Percentiles rank a stretch among this genome's conserved stretches.
Evolutionary conservation across 2,888 invertebrate species (phyloP).

Genomic region (Lasioglossum calceatum): DNA sequence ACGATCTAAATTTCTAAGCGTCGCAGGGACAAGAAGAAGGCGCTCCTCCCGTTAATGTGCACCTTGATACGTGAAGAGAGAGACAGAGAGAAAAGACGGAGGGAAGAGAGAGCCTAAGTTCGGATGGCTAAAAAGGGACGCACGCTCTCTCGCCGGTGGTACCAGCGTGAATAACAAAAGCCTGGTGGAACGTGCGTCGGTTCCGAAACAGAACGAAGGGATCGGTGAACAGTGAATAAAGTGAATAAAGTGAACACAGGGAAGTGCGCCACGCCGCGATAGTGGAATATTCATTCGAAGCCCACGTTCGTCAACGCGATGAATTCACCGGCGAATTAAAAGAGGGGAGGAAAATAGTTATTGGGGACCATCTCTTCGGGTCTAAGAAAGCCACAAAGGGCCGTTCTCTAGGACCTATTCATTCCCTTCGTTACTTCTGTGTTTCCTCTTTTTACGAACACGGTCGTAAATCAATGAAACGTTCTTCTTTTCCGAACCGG

Average conservation of each 20-base stretch:
- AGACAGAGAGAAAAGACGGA: not conserved
- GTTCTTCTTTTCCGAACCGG: not conserved
- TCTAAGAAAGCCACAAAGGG: not conserved
- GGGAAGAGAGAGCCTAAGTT: not conserved
- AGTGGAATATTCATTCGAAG: conserved; percentile 70
- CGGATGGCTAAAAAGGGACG: conserved; percentile 50
- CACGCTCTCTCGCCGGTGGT: conserved; percentile 16
- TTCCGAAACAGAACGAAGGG: conserved; percentile 49
- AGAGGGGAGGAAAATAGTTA: not conserved
- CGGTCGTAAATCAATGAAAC: conserved; percentile 5
- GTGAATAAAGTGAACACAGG: conserved; percentile 55
- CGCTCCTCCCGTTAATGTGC: conserved; percentile 3
- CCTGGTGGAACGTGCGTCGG: conserved; percentile 57
- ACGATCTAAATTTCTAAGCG: conserved; percentile 9
- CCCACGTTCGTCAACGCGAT: conserved; percentile 45
- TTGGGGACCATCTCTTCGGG: not conserved
- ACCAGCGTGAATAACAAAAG: conserved; percentile 69
- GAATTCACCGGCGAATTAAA: conserved; percentile 55
- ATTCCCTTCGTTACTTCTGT: not conserved
- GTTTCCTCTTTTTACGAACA: not conserved
- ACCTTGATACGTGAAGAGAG: not conserved
- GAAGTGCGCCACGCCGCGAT: conserved; percentile 61
- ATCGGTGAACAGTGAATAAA: conserved; percentile 17
- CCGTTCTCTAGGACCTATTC: not conserved
- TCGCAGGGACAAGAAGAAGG: not conserved